phyloP scores from a whole-genome alignment of 2,888 invertebrate species.

The Harpagoxenus sublaevis region DNA sequence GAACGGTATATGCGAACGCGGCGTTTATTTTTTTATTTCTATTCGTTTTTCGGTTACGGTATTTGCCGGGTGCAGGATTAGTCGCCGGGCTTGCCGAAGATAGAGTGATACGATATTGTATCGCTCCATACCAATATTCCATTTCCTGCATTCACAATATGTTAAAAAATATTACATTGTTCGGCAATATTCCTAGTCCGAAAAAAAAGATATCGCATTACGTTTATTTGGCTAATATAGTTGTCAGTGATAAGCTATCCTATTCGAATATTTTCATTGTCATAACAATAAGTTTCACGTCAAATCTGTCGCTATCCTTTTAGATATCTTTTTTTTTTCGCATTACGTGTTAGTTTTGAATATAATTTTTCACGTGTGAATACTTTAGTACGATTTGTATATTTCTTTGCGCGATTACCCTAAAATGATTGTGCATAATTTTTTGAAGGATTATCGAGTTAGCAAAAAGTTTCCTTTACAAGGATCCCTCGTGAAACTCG shows the following conservation, averaged over 20 bases:
- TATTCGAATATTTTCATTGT: background rate
- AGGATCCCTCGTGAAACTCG: background rate
- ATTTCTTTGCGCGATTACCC: background rate
- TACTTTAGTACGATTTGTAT: background rate
- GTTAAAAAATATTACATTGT: constrained; percentile 48
- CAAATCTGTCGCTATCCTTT: background rate
- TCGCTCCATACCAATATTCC: constrained; percentile 60
- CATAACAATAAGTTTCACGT: background rate
- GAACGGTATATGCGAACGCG: constrained; percentile 40
- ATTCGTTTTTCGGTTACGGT: constrained; percentile 65
- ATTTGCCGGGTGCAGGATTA: constrained; percentile 68
- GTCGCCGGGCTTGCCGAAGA: constrained; percentile 55
- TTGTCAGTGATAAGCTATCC: constrained; percentile 3
- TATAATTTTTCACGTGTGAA: background rate
- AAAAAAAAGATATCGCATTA: constrained; percentile 18
- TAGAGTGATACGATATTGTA: constrained; percentile 62
- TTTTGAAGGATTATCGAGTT: background rate
- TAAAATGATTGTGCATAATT: background rate
- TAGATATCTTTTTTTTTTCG: background rate
- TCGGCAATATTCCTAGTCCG: constrained; percentile 37
- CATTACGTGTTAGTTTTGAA: background rate
- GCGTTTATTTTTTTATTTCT: constrained; percentile 60
- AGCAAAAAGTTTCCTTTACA: background rate
- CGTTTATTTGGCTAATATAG: constrained; percentile 39
- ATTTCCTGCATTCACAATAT: constrained; percentile 47